phyloP scores from a whole-genome alignment of 2,888 invertebrate genomes.

The Cyclophora albipunctata region DNA sequence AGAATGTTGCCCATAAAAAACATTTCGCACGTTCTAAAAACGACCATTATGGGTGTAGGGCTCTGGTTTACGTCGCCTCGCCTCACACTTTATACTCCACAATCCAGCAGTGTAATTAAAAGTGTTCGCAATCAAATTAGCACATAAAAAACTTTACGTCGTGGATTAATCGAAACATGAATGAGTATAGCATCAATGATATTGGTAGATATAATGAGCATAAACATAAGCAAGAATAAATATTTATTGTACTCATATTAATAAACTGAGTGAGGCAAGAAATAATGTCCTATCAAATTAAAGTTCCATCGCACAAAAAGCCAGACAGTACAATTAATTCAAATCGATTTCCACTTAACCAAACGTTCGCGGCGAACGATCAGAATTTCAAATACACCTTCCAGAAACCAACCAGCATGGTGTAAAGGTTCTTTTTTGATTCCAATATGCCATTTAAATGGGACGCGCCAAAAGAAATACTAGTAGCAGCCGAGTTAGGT shows the following conservation, averaged over 20 bases:
- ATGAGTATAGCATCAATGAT: too few relatives aligned
- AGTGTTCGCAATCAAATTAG: too few relatives aligned
- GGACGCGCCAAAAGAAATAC: constrained; percentile 70
- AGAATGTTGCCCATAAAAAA: too few relatives aligned
- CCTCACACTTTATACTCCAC: too few relatives aligned
- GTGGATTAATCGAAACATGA: too few relatives aligned
- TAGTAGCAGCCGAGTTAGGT: constrained; percentile 66
- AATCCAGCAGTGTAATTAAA: too few relatives aligned
- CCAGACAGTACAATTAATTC: constrained; percentile 58
- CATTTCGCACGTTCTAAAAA: too few relatives aligned
- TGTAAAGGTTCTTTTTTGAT: constrained; percentile 72
- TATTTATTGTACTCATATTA: too few relatives aligned
- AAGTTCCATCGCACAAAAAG: constrained; percentile 56
- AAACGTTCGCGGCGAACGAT: constrained; percentile 56
- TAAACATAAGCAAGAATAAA: too few relatives aligned
- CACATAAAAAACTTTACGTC: too few relatives aligned
- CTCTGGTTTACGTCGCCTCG: background rate
- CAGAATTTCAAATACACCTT: constrained; percentile 71
- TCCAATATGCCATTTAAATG: constrained; percentile 72
- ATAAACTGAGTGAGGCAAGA: constrained; percentile 10
- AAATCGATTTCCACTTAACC: constrained; percentile 70
- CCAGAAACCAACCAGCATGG: constrained; percentile 59
- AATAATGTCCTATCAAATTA: constrained; percentile 58
- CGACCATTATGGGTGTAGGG: too few relatives aligned
- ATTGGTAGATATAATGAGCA: too few relatives aligned